A percentile compares a stretch with the other conserved stretches of the same genome.
phyloP scores from a whole-genome alignment of 2,797 vertebrate species.

The Falco rusticolus region DNA sequence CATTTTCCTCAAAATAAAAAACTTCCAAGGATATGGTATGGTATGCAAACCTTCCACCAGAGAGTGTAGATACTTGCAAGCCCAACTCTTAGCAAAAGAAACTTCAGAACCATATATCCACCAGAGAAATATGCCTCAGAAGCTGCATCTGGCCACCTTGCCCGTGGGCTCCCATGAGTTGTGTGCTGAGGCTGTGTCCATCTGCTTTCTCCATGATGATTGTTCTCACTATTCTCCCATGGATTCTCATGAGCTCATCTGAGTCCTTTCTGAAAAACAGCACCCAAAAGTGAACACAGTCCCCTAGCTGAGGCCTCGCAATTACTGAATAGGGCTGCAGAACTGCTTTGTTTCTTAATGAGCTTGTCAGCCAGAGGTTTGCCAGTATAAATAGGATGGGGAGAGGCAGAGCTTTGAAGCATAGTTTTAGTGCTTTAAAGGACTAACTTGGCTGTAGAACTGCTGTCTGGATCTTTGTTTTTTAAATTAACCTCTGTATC shows the following conservation, averaged over 20 bases:
- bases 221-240: not conserved
- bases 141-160: not conserved
- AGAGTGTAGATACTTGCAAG: not conserved
- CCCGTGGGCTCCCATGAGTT: not conserved
- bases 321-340: not conserved
- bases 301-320: not conserved
- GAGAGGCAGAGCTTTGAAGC: conserved; percentile 28
- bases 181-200: not conserved
- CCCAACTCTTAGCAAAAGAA: not conserved
- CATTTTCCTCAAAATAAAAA: not conserved
- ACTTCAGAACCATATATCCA: not conserved
- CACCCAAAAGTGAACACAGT: not conserved
- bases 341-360: conserved; percentile 33
- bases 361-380: not conserved
- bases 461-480: conserved; percentile 5
- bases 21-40: not conserved
- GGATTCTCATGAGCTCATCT: not conserved
- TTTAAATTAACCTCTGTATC: not conserved
- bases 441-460: not conserved
- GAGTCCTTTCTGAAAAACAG: not conserved
- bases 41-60: not conserved
- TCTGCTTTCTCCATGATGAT: not conserved
- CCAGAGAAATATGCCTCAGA: not conserved
- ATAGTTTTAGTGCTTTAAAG: not conserved
- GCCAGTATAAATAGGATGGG: conserved; percentile 35